Conservation (phyloP, 2,797 vertebrate species). For the Cynodonichthys magdalenae region DNA sequence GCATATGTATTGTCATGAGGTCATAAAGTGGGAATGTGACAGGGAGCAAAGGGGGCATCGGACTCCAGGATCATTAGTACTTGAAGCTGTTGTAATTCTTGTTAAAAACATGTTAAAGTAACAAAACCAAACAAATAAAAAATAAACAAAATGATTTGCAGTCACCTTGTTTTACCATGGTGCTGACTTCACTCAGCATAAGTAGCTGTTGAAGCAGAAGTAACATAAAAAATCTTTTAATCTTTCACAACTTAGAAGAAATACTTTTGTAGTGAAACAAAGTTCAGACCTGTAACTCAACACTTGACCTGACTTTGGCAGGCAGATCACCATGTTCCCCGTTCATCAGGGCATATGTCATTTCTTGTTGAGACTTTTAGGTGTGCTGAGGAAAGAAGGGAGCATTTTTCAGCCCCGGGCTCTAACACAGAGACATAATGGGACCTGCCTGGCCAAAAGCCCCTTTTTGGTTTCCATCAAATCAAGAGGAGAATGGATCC, state of each 20-base stretch:
- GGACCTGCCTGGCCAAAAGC: slow-evolving; percentile 72
- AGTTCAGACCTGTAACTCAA: slow-evolving; percentile 38
- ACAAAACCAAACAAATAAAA: not conserved
- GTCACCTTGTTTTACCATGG: slow-evolving; percentile 3
- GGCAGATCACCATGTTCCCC: slow-evolving; percentile 27
- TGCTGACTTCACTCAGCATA: slow-evolving; percentile 9
- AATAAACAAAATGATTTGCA: not conserved
- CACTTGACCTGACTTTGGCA: slow-evolving; percentile 53
- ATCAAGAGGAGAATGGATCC: slow-evolving; percentile 73
- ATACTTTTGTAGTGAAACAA: slow-evolving; percentile 23
- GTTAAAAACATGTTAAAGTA: slow-evolving; percentile 8
- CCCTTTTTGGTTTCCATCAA: slow-evolving; percentile 76
- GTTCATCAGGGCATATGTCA: slow-evolving; percentile 60
- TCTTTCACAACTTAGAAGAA: slow-evolving; percentile 25
- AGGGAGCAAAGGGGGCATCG: slow-evolving; percentile 64
- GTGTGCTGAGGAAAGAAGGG: slow-evolving; percentile 58
- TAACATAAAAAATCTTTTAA: slow-evolving; percentile 6
- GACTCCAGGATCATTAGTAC: slow-evolving; percentile 57
- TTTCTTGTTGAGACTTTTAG: slow-evolving; percentile 58
- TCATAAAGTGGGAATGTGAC: slow-evolving; percentile 78
- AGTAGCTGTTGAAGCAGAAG: not conserved
- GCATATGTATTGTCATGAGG: slow-evolving; percentile 75
- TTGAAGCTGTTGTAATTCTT: slow-evolving; percentile 32
- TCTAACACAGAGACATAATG: slow-evolving; percentile 73
- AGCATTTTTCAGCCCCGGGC: slow-evolving; percentile 57